These are phyloP conservation scores for Pygocentrus nattereri DNA, from an alignment of 2,797 vertebrate species.

Conservation along the genomic window DNA sequence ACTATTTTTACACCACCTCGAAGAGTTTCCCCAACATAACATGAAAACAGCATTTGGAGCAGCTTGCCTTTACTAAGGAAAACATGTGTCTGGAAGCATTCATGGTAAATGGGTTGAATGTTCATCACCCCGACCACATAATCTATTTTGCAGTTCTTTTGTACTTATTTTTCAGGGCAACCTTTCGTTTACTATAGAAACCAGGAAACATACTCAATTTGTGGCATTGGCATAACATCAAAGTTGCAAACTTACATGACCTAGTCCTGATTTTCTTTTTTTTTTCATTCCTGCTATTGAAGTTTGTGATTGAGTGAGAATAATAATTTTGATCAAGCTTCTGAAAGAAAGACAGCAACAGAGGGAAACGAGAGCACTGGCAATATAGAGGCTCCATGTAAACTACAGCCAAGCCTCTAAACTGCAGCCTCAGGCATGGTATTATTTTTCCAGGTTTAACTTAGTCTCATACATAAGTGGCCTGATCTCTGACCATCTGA, in stretches of 20 bases:
- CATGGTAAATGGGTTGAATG: constrained; percentile 51
- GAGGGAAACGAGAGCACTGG: background rate
- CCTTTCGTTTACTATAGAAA: constrained; percentile 56
- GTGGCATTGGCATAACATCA: constrained; percentile 4
- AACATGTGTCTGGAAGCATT: constrained; percentile 56
- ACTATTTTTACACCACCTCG: constrained; percentile 62
- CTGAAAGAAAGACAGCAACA: background rate
- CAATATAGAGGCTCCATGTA: background rate
- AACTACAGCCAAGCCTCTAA: background rate
- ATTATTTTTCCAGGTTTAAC: background rate
- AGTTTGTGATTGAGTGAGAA: background rate
- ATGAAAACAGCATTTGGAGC: constrained; percentile 33
- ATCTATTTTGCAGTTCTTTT: constrained; percentile 60
- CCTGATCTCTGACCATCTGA: background rate
- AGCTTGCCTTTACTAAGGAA: constrained; percentile 51
- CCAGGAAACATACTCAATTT: constrained; percentile 52
- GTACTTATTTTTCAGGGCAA: constrained; percentile 59
- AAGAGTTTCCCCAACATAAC: constrained; percentile 54
- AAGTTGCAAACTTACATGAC: background rate
- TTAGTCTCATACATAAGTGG: background rate
- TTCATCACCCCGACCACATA: constrained; percentile 63
- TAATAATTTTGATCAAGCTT: background rate
- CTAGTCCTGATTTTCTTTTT: background rate
- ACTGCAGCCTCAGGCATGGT: background rate
- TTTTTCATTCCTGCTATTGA: background rate